Base-by-base conservation (phyloP, 2,797 vertebrate genomes). In the Helostoma temminkii region DNA sequence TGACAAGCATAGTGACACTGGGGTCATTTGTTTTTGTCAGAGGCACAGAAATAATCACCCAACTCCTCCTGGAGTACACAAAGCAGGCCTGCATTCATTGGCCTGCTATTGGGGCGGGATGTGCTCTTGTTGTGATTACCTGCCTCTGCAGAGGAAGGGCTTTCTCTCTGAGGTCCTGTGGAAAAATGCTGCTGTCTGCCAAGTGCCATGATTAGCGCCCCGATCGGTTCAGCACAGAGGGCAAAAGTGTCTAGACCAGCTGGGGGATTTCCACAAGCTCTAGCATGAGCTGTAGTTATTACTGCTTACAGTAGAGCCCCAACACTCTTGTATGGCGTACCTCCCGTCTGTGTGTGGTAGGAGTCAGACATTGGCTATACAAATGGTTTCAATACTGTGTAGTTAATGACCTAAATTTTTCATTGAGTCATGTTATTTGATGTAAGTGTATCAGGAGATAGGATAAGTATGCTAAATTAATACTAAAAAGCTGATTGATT, bases 61-160 rank as follows among this genome's bases (percentile, higher is more conserved):
- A 45, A 48, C 75, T 87, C 66, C 78, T 85, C 71, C 64, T 53
- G 64, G 48, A 70, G 62, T 77, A 64, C 78, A 86, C 81, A 83
- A 84, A 82, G 78, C 78, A 19, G 63, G 43, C 76, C 1, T 57
- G 65, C 76, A 45, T 59, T 81, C 52, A 74, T 60, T 78, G 77
- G 66, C 65, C 57, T 37, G 52, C 61, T 18, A 57, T 56, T 53
- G 9, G 48, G 70, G 81, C 47, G 85, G 89, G 83, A 80, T 86
- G 83, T 88, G 80, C 72, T 76, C 19, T 65, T 88, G 86, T 85
- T 81, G 81, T 86, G 85, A 91, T 89, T 93, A 92, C 90, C 90
- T 90, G 83, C 66, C 72, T 83, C 78, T 81, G 80, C 76, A 86
- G 83, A 88, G 90, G 88, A 92, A 92, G 71, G 66, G 66, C 52